These are phyloP conservation scores for Triplophysa bombifrons DNA, from an alignment of 2,797 vertebrate genomes.

Conservation along the genomic window DNA sequence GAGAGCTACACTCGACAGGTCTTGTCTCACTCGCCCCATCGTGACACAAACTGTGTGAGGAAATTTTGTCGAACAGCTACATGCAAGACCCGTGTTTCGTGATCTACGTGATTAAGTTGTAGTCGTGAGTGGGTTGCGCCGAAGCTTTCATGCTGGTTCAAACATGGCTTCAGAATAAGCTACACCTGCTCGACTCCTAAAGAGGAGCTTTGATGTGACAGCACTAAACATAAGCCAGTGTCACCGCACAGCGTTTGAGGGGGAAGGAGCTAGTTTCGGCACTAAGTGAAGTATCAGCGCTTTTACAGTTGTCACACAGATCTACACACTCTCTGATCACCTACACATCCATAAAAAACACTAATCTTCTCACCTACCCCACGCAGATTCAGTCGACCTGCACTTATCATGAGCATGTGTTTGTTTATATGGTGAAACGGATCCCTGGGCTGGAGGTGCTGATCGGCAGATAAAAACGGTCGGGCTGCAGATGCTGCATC, in stretches of 20 bases:
- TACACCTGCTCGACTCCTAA: conserved; percentile 73
- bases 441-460: conserved; percentile 3
- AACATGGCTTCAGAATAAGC: conserved; percentile 64
- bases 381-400: neutral
- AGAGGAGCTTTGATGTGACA: conserved; percentile 73
- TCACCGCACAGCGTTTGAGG: conserved; percentile 59
- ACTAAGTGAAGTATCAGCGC: conserved; percentile 67
- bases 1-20: neutral
- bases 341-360: conserved; percentile 36
- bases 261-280: conserved; percentile 60
- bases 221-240: conserved; percentile 65
- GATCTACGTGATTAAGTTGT: conserved; percentile 52
- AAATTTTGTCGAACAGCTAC: conserved; percentile 34
- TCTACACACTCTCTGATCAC: conserved; percentile 46
- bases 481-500: neutral
- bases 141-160: conserved; percentile 72
- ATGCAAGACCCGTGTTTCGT: conserved; percentile 34
- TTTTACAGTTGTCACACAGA: conserved; percentile 52
- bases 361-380: conserved; percentile 27
- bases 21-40: neutral
- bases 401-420: neutral
- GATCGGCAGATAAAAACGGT: conserved; percentile 3
- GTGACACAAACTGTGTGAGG: conserved; percentile 1
- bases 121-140: conserved; percentile 59
- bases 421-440: neutral